Evolutionary conservation across 1,140 invertebrate species (phyloP), one percentile per base, ranked within the genome.

Genomic region (Macrosteles quadrilineatus): DNA sequence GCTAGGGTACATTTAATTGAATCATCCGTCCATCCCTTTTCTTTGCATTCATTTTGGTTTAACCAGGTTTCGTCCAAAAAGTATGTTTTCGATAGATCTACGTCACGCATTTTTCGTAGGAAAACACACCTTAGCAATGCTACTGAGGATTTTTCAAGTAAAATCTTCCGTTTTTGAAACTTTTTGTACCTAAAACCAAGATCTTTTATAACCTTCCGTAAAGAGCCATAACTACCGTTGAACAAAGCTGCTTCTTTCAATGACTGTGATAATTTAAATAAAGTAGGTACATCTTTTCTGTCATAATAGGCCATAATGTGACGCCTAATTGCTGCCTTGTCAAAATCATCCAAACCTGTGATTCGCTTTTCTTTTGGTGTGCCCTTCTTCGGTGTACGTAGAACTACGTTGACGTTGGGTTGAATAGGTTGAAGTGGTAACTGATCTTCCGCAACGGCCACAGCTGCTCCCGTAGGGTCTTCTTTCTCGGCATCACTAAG

Each of bases 91-190:
- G 3, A 59, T 14, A 59, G 29, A 59, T 25, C 55, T 14, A 25
- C 23, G 19, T 55, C 50, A 25, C 23, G 27, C 55, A 59, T 6
- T 59, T 59, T 25, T 23, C 55, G 23, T 23, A 59, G 14, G 27
- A 59, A 59, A 59, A n/a, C 29, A 59, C 55, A 59, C 55, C 55
- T 29, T 59, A 59, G 29, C 29, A 29, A 59, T n/a, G n/a, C n/a
- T n/a, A n/a, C n/a, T n/a, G n/a, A n/a, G n/a, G n/a, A n/a, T n/a
- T n/a, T n/a, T n/a, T n/a, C n/a, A n/a, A n/a, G n/a, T n/a, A n/a
- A n/a, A n/a, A n/a, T n/a, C n/a, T n/a, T n/a, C n/a, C 6, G 3
- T 1, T 59, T 59, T 6, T 59, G 21, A 2, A 59, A 6, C 29
- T 6, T 59, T 29, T 59, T 6, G 27, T 59, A 59, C 27, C 27